Percentiles rank a stretch among this genome's conserved stretches.
phyloP scores from a whole-genome alignment of 2,113 vertebrate species.

The Leptobrachium ailaonicum region DNA sequence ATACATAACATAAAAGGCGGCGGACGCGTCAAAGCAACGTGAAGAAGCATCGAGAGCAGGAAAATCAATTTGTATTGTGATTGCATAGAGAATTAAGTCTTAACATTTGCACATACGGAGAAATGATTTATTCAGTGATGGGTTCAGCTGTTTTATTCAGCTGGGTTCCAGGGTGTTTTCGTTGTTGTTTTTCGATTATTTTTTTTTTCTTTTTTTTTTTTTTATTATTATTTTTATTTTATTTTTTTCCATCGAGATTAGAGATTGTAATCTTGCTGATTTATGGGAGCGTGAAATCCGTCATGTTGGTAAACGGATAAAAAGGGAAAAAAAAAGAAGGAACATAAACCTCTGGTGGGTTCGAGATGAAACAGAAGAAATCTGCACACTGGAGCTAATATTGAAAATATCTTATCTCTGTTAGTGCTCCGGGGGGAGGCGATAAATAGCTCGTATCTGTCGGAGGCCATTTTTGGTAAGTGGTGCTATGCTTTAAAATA shows the following conservation, averaged over 20 bases:
- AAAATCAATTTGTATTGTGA: too few species aligned
- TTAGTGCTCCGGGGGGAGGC: neutral
- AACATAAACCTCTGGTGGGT: constrained; percentile 22
- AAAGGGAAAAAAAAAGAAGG: neutral
- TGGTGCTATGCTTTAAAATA: neutral
- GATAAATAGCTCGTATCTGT: neutral
- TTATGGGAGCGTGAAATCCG: constrained; percentile 25
- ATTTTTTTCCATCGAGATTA: neutral
- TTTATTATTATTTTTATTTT: too few species aligned
- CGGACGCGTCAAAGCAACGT: too few species aligned
- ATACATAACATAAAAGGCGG: too few species aligned
- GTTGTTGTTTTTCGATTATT: too few species aligned
- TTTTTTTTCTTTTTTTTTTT: too few species aligned
- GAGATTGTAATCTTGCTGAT: constrained; percentile 28
- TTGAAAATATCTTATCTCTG: neutral
- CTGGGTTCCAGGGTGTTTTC: too few species aligned
- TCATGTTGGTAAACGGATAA: constrained; percentile 14
- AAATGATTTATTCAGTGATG: too few species aligned
- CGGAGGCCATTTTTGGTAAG: neutral
- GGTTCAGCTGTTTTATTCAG: too few species aligned
- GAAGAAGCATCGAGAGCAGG: too few species aligned
- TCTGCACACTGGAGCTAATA: neutral
- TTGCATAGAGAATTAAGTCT: too few species aligned
- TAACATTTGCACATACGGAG: too few species aligned
- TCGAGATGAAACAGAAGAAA: constrained; percentile 8